These are phyloP conservation scores for Synanthedon tipuliformis DNA, from an alignment of 2,888 invertebrate genomes.

Conservation along the genomic window DNA sequence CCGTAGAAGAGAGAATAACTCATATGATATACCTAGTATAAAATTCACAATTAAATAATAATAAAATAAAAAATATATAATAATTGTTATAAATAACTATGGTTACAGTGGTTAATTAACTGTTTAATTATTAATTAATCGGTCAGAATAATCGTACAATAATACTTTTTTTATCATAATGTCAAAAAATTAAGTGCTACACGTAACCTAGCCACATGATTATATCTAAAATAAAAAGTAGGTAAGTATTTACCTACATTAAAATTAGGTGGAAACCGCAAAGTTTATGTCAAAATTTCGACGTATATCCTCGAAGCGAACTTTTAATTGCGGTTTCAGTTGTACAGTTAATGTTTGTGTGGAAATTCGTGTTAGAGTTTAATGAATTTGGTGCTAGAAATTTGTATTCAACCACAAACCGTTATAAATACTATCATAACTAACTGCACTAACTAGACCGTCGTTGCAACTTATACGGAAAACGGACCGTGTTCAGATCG, in stretches of 20 bases:
- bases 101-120: too few species aligned
- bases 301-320: slow-evolving; percentile 49
- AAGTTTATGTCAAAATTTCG: slow-evolving; percentile 63
- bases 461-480: slow-evolving; percentile 3
- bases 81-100: too few species aligned
- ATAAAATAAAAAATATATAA: too few species aligned
- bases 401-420: slow-evolving; percentile 16
- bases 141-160: too few species aligned
- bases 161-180: neutral
- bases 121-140: too few species aligned
- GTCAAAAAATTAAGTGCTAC: neutral
- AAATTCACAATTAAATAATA: too few species aligned
- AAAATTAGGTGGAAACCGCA: slow-evolving; percentile 19
- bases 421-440: neutral
- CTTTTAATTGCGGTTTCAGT: slow-evolving; percentile 62
- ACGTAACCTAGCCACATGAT: neutral
- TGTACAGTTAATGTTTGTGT: slow-evolving; percentile 45
- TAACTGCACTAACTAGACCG: neutral
- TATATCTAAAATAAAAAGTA: neutral
- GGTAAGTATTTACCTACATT: neutral
- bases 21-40: too few species aligned
- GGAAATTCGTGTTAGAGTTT: slow-evolving; percentile 54
- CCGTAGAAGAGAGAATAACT: too few species aligned
- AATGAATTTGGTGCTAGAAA: slow-evolving; percentile 50
- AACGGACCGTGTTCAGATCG: slow-evolving; percentile 6